These are phyloP conservation scores for Camelus dromedarius DNA, from an alignment of 2,113 vertebrate species.

Conservation along the genomic window DNA sequence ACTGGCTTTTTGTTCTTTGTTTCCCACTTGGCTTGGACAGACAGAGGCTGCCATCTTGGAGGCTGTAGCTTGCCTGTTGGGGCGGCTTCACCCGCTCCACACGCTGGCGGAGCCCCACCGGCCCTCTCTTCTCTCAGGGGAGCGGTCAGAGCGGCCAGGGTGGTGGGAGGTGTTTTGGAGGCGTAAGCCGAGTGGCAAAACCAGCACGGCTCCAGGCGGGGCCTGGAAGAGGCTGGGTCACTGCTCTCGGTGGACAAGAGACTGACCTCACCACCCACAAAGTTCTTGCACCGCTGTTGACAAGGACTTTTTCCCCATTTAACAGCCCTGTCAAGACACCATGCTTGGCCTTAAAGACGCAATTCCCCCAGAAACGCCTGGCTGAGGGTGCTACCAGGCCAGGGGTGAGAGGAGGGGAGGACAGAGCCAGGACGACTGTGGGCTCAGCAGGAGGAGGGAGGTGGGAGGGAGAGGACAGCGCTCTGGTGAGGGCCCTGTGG, in stretches of 20 bases:
- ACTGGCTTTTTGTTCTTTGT: accelerated
- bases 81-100: too few species aligned
- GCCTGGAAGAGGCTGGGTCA: accelerated
- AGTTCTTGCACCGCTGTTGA: accelerated
- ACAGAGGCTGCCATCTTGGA: accelerated
- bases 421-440: too few species aligned
- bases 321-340: neutral
- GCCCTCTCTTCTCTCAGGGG: accelerated
- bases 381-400: neutral
- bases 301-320: neutral
- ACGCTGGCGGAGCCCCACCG: accelerated
- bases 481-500: too few species aligned
- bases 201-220: accelerated
- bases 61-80: accelerated
- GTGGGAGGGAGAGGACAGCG: too few species aligned
- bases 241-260: neutral
- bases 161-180: accelerated
- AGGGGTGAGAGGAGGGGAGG: too few species aligned
- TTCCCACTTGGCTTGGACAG: neutral
- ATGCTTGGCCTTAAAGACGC: neutral
- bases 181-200: neutral
- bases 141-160: accelerated
- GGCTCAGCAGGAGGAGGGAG: too few species aligned
- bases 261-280: accelerated
- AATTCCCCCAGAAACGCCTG: neutral